These are phyloP conservation scores for Dascyllus trimaculatus DNA, from an alignment of 2,113 vertebrate species.

Conservation along the genomic window DNA sequence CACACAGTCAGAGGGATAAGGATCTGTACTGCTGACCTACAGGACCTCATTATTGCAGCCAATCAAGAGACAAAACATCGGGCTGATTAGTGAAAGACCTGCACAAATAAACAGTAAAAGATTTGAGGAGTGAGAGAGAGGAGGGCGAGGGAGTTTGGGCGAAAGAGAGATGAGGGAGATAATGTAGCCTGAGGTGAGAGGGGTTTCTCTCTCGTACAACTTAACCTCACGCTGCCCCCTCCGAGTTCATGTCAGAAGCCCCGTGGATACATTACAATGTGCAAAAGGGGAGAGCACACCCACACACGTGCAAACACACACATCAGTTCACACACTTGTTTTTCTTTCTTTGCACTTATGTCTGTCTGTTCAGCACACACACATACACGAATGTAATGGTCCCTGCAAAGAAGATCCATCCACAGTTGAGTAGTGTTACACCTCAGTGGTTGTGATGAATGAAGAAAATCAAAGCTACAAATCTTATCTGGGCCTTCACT, in stretches of 20 bases:
- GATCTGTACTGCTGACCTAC: conserved; percentile 59
- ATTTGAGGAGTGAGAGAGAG: neutral
- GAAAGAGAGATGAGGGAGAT: conserved; percentile 7
- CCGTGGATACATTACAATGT: conserved; percentile 32
- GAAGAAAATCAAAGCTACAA: conserved; percentile 53
- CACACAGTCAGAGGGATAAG: conserved; percentile 39
- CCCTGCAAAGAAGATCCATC: conserved; percentile 5
- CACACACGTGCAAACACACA: neutral
- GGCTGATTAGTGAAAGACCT: conserved; percentile 62
- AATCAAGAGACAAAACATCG: conserved; percentile 67
- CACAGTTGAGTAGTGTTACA: conserved; percentile 12
- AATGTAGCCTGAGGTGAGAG: conserved; percentile 45
- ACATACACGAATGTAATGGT: neutral
- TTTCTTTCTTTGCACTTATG: conserved; percentile 25
- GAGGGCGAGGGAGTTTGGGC: neutral
- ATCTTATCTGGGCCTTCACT: conserved; percentile 42
- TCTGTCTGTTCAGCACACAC: neutral
- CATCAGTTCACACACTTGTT: conserved; percentile 28
- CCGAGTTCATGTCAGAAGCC: conserved; percentile 44
- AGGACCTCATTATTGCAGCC: conserved; percentile 60
- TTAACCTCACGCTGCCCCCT: conserved; percentile 53
- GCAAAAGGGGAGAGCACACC: conserved; percentile 25
- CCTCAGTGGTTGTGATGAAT: conserved; percentile 55
- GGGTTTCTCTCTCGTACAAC: conserved; percentile 37
- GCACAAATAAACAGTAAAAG: conserved; percentile 64